These are phyloP conservation scores for Bujurquina vittata DNA, from an alignment of 2,113 vertebrate genomes.

Conservation along the genomic window DNA sequence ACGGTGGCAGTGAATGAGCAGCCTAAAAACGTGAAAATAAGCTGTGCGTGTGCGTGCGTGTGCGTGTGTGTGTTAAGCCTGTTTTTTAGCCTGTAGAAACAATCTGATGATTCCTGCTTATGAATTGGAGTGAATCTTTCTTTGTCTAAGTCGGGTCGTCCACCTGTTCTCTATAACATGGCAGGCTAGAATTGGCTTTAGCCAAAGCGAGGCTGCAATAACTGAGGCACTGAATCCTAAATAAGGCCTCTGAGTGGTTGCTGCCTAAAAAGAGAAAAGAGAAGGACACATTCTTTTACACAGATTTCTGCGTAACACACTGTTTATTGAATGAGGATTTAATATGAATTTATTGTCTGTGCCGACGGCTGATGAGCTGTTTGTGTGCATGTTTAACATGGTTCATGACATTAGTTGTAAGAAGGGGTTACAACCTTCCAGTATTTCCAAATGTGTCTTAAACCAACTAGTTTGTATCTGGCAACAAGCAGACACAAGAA, in stretches of 20 bases:
- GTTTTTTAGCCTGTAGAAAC: too few species aligned
- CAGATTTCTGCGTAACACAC: background rate
- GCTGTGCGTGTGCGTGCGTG: too few species aligned
- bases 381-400: too few species aligned
- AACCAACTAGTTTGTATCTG: background rate
- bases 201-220: background rate
- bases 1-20: background rate
- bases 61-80: too few species aligned
- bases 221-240: background rate
- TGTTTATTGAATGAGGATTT: background rate
- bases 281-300: background rate
- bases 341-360: background rate
- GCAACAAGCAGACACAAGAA: fast-evolving
- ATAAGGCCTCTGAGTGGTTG: background rate
- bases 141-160: background rate
- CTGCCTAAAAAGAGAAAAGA: fast-evolving
- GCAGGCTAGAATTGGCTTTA: background rate
- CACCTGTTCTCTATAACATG: background rate
- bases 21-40: background rate
- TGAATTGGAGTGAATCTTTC: too few species aligned
- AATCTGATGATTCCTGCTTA: too few species aligned
- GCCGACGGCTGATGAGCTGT: too few species aligned
- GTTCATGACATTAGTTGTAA: too few species aligned
- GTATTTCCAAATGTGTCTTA: background rate
- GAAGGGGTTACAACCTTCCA: too few species aligned